Base-by-base conservation (phyloP, 2,888 invertebrate species). In the Thelaira solivaga region DNA sequence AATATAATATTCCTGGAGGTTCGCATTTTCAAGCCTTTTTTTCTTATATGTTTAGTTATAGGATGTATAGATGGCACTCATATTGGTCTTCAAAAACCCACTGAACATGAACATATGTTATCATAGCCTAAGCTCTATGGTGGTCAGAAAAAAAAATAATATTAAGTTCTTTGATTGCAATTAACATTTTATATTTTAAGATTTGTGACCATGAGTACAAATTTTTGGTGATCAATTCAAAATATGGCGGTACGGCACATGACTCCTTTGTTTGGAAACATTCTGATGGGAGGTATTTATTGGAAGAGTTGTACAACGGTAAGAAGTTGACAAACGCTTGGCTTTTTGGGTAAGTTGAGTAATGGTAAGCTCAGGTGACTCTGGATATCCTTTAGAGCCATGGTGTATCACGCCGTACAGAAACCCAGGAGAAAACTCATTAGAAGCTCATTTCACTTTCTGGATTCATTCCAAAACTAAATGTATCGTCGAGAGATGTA, bases 391-490 rank as follows among this genome's bases (percentile, higher is more conserved):
- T 36, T 2, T 4, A 13, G 13, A 36, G 26, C 26, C n/a, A n/a
- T n/a, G n/a, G n/a, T n/a, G n/a, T n/a, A 26, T 26, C 6, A 26
- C 6, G 26, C 26, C 6, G 6, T 26, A 26, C 6, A 67, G 67
- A 43, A 67, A 59, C 13, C 57, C 61, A 4, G 13, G 5, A 5
- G 74, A 74, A 49, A 55, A 62, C 6, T 62, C 62, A 16, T 11
- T 24, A 5, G 68, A 75, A 45, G 39, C 69, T 29, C 16, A 34
- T 20, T 76, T 68, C 20, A 69, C 53, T 29, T n/a, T n/a, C n/a
- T 47, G 64, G 8, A 55, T 76, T 5, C 76, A 76, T 18, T 69
- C 62, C 2, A 55, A 68, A 36, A 69, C 57, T 16, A 34, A 69
- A 39, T 62, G 64, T n/a, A 76, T 69, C 10, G 31, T 76, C 6